Conservation (phyloP, 2,797 vertebrate species). For the Pterois miles region DNA sequence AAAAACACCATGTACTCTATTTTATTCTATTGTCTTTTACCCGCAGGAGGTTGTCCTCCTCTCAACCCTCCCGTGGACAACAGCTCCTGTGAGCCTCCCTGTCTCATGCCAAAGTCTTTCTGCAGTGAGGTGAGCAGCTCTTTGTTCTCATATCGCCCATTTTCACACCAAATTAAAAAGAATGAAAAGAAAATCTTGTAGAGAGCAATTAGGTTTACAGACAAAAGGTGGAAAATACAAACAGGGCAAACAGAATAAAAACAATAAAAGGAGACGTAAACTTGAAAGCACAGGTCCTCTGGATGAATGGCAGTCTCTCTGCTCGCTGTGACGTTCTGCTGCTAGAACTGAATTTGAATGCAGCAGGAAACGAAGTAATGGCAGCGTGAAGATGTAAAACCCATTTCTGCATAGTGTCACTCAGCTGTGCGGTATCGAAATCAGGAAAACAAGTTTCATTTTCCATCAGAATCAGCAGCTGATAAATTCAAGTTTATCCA, state of each 20-base stretch:
- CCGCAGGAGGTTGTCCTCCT: conserved; percentile 92
- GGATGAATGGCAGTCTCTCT: conserved; percentile 32
- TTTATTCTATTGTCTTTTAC: conserved; percentile 37
- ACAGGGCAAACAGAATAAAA: conserved; percentile 12
- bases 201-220: conserved; percentile 5
- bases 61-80: conserved; percentile 87
- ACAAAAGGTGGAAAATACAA: conserved; percentile 3
- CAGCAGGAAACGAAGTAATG: conserved; percentile 42
- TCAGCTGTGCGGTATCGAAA: conserved; percentile 12
- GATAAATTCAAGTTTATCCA: neutral
- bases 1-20: neutral
- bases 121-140: conserved; percentile 90
- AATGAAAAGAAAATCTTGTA: neutral
- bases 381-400: conserved; percentile 45
- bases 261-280: neutral
- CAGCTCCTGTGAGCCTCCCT: conserved; percentile 92
- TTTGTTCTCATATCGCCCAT: neutral
- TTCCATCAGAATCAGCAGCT: conserved; percentile 23
- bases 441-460: neutral
- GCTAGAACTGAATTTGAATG: conserved; percentile 44
- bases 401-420: conserved; percentile 25
- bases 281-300: conserved; percentile 5
- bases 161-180: neutral
- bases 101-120: conserved; percentile 90
- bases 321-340: conserved; percentile 24